A percentile compares a stretch with the other conserved stretches of the same genome.
These are phyloP conservation scores for Proctacanthus coquilletti DNA, from an alignment of 1,140 invertebrate genomes.

Conservation along the genomic window DNA sequence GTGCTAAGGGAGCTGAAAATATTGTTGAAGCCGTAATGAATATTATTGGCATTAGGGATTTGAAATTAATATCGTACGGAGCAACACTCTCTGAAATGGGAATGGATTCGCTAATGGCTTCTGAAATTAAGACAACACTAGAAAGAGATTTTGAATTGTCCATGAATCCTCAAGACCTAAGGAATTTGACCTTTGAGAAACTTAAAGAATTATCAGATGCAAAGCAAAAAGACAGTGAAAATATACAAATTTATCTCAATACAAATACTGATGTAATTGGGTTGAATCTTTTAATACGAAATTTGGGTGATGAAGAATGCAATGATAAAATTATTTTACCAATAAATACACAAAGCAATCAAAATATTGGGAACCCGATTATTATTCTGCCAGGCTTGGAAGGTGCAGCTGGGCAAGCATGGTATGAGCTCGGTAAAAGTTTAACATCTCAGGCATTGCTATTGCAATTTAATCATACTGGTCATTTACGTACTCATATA, in stretches of 20 bases:
- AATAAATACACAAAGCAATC: conserved; percentile 21
- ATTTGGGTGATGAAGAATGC: conserved; percentile 37
- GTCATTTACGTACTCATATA: conserved; percentile 11
- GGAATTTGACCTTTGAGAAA: conserved; percentile 42
- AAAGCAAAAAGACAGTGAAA: conserved; percentile 29
- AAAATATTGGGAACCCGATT: conserved; percentile 30
- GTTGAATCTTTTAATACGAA: conserved; percentile 34
- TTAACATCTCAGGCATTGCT: conserved; percentile 14
- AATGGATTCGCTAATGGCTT: conserved; percentile 80
- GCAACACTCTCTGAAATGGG: conserved; percentile 68
- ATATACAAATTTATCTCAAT: too few relatives aligned
- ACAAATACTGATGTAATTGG: too few relatives aligned
- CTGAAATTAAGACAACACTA: conserved; percentile 74
- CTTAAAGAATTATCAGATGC: conserved; percentile 43
- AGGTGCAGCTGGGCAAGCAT: conserved; percentile 40
- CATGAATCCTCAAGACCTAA: conserved; percentile 62
- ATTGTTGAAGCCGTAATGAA: conserved; percentile 47
- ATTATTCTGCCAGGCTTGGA: conserved; percentile 73
- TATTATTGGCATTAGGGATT: conserved; percentile 40
- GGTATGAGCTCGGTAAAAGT: conserved; percentile 17
- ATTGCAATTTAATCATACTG: conserved; percentile 17
- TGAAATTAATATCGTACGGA: conserved; percentile 48
- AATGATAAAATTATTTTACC: conserved; percentile 14
- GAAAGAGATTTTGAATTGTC: conserved; percentile 69
- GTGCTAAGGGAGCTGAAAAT: conserved; percentile 36